Evolutionary conservation across 2,113 vertebrate species (phyloP), one percentile per base, ranked within the genome.

Genomic region (Cyanoramphus novaezelandiae): DNA sequence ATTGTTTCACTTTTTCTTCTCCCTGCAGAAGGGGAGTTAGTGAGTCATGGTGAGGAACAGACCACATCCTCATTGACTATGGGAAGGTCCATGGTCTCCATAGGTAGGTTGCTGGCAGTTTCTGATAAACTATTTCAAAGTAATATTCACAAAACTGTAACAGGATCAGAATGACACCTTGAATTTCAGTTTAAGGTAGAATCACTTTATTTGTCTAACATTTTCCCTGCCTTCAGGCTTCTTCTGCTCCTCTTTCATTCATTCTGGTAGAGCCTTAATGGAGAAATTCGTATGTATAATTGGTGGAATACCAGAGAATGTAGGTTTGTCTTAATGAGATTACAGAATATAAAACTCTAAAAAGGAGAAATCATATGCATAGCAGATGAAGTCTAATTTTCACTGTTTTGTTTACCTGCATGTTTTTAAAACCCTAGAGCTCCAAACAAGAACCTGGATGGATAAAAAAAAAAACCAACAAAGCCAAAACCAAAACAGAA

Each of bases 21-120:
- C 31, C 17, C 27, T 49, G 41, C 9, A 62, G 71, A 90, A 64
- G 24, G 31, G 17, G 31, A 76, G 46, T n/a, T 23, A 49, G 19
- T 8, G 5, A 37, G 24, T 9, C 0, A 0, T 15, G 28, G 47
- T 19, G 37, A 70, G 12, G 41, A 57, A 18, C 1, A 33, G 44
- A 37, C 11, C 44, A 5, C 18, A 65, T 8, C 9, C 9, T 19
- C 19, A 18, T 7, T 41, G 28, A 1, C 27, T n/a, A 2, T 23
- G 9, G 63, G 18, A 55, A 71, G 24, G 31, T 33, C 46, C 15
- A 5, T 1, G 2, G 41, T 80, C 41, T 41, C 46, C 63, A 35
- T n/a, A 70, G n/a, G 37, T 35, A 27, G 43, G 20, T 3, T 84
- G 14, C 46, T 80, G 49, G 35, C 24, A 77, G 35, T 52, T 80